phyloP scores from a whole-genome alignment of 2,797 vertebrate genomes.

The Bradypodion pumilum region DNA sequence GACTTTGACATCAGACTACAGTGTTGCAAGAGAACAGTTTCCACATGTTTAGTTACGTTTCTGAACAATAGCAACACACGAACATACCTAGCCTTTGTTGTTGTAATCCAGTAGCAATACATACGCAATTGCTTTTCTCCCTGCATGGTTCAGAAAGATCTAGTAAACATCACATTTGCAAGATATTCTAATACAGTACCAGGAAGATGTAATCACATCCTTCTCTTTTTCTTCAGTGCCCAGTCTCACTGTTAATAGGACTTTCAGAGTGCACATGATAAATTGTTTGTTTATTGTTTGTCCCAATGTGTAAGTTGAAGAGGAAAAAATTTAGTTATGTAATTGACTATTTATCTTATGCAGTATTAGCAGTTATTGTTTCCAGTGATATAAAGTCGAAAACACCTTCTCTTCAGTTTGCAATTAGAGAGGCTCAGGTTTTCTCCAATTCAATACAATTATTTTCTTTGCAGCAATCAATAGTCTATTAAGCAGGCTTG shows the following conservation, averaged over 20 bases:
- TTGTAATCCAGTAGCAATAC: background rate
- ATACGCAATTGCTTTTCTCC: background rate
- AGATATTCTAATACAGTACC: background rate
- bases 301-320: constrained; percentile 19
- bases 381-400: constrained; percentile 27
- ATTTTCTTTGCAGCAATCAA: constrained; percentile 55
- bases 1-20: background rate
- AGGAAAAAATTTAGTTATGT: constrained; percentile 33
- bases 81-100: background rate
- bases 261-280: background rate
- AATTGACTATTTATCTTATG: constrained; percentile 23
- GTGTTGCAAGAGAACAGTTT: too few species aligned
- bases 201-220: background rate
- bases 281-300: background rate
- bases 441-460: constrained; percentile 7
- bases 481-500: constrained; percentile 36
- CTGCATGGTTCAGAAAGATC: background rate
- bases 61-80: background rate
- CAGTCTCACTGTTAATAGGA: background rate
- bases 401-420: constrained; percentile 10
- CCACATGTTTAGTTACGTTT: background rate
- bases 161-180: constrained; percentile 1
- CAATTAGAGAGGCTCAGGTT: constrained; percentile 37
- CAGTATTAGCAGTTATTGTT: constrained; percentile 48
- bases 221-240: constrained; percentile 9